Percentiles rank a stretch among this genome's conserved stretches.
Conservation (phyloP, 2,797 vertebrate genomes). For the Manis pentadactyla region DNA sequence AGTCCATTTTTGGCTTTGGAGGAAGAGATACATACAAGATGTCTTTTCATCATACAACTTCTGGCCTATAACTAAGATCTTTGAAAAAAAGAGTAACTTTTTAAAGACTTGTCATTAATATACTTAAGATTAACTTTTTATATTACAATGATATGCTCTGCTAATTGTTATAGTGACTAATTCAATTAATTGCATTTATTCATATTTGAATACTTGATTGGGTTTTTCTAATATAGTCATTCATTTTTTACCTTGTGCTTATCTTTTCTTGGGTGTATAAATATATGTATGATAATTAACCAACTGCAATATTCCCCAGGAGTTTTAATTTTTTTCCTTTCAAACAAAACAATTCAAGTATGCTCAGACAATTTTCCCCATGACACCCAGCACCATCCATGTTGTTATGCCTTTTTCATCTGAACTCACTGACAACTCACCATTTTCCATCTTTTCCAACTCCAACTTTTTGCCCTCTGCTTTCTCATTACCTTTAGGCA, state of each 20-base stretch:
- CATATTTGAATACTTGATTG: slow-evolving; percentile 66
- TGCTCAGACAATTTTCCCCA: slow-evolving; percentile 28
- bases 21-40: slow-evolving; percentile 5
- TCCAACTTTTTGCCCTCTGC: not conserved
- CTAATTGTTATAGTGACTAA: slow-evolving; percentile 74
- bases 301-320: not conserved
- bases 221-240: slow-evolving; percentile 70
- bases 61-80: not conserved
- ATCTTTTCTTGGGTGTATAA: slow-evolving; percentile 52
- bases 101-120: slow-evolving; percentile 55
- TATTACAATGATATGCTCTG: slow-evolving; percentile 59
- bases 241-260: slow-evolving; percentile 58
- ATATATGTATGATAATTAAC: slow-evolving; percentile 53
- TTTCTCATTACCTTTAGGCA: slow-evolving; percentile 53
- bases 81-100: slow-evolving; percentile 62
- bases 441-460: slow-evolving; percentile 25
- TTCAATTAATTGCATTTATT: slow-evolving; percentile 80
- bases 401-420: not conserved
- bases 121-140: slow-evolving; percentile 62
- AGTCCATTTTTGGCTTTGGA: slow-evolving; percentile 6
- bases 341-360: slow-evolving; percentile 45
- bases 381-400: not conserved
- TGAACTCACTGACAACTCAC: slow-evolving; percentile 20
- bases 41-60: not conserved
- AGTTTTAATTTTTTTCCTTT: slow-evolving; percentile 30